Evolutionary conservation across 35 echinoderm and acorn worm species (phyloP).

Genomic region (Ptychodera flava): DNA sequence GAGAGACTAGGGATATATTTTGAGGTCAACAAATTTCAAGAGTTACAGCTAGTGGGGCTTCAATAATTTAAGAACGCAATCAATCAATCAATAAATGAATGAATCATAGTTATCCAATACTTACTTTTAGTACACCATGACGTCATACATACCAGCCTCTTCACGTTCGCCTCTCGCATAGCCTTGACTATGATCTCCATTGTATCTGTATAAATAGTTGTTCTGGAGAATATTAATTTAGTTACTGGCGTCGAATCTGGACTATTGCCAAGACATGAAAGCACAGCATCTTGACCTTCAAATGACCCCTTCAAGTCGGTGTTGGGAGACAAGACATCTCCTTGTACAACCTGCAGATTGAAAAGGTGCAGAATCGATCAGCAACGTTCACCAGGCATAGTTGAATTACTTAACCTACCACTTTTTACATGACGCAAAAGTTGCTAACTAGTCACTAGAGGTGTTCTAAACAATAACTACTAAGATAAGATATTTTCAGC

Average conservation of each 20-base stretch:
- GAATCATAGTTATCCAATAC: background rate
- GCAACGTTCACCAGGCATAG: too few species aligned
- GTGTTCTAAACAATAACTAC: too few species aligned
- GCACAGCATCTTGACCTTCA: conserved; percentile 35
- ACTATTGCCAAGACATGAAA: conserved; percentile 45
- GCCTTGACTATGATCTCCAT: conserved; percentile 43
- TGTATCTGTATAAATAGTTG: conserved; percentile 54
- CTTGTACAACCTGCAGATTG: conserved; percentile 53
- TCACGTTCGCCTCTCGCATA: conserved; percentile 35
- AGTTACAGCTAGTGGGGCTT: background rate
- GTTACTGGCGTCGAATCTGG: too few species aligned
- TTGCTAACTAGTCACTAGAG: too few species aligned
- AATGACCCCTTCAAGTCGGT: conserved; percentile 7
- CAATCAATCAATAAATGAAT: background rate
- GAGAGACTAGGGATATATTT: background rate
- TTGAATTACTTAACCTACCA: too few species aligned
- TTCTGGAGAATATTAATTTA: background rate
- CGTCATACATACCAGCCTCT: conserved; percentile 37
- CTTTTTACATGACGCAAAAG: too few species aligned
- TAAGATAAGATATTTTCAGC: too few species aligned
- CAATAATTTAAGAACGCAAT: background rate
- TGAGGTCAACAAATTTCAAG: background rate
- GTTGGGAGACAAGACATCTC: conserved; percentile 30
- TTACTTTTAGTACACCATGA: conserved; percentile 62
- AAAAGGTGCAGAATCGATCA: too few species aligned